These are phyloP conservation scores for Trichogramma pretiosum DNA, from an alignment of 1,140 invertebrate genomes.

Conservation along the genomic window DNA sequence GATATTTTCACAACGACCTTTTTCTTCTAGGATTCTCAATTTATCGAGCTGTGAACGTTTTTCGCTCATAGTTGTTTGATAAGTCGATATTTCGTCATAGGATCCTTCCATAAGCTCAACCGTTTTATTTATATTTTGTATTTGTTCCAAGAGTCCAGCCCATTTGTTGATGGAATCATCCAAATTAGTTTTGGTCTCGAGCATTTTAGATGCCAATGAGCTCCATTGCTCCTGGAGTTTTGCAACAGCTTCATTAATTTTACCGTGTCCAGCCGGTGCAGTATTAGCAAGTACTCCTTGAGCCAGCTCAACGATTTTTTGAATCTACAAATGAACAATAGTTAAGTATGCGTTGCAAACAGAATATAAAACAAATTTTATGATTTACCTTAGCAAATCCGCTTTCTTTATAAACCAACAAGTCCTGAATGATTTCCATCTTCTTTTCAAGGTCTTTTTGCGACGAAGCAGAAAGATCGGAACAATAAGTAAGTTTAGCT, in stretches of 20 bases:
- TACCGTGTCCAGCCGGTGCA: slow-evolving; percentile 74
- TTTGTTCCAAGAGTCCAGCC: slow-evolving; percentile 79
- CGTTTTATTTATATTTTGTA: slow-evolving; percentile 75
- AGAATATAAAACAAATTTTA: neutral
- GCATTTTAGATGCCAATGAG: slow-evolving; percentile 73
- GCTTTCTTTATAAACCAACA: slow-evolving; percentile 82
- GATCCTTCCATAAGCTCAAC: slow-evolving; percentile 67
- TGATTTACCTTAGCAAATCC: slow-evolving; percentile 66
- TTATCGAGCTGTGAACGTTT: slow-evolving; percentile 77
- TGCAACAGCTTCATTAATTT: slow-evolving; percentile 74
- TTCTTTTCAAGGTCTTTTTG: slow-evolving; percentile 81
- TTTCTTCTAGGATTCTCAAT: slow-evolving; percentile 79
- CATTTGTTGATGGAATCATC: slow-evolving; percentile 85
- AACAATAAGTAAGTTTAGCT: slow-evolving; percentile 75
- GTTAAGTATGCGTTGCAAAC: neutral
- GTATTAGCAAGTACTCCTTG: slow-evolving; percentile 91
- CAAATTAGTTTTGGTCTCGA: slow-evolving; percentile 79
- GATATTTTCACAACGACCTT: slow-evolving; percentile 81
- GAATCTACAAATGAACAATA: slow-evolving; percentile 40
- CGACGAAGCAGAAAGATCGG: slow-evolving; percentile 68
- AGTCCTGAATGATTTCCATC: slow-evolving; percentile 73
- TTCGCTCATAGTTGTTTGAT: slow-evolving; percentile 72
- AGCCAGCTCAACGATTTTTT: slow-evolving; percentile 77
- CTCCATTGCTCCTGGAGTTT: slow-evolving; percentile 87
- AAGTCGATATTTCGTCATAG: slow-evolving; percentile 63